phyloP scores from a whole-genome alignment of 2,797 vertebrate genomes.

The Balearica regulorum region DNA sequence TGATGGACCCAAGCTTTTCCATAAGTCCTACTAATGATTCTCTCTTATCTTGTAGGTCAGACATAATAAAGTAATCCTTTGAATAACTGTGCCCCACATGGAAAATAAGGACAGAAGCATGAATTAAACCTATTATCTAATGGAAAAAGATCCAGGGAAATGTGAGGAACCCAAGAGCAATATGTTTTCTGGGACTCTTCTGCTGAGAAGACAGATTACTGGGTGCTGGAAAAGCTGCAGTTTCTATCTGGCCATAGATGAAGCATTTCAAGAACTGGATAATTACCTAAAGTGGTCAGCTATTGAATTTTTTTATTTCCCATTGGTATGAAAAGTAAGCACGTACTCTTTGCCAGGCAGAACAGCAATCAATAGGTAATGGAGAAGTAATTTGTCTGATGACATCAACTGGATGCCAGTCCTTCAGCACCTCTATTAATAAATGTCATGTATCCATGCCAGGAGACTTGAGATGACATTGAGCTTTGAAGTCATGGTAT shows the following conservation, averaged over 20 bases:
- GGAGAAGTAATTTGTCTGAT: conserved; percentile 36
- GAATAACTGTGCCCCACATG: not conserved
- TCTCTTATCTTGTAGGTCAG: not conserved
- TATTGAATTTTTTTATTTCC: conserved; percentile 23
- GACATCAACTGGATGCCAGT: conserved; percentile 30
- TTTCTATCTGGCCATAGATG: not conserved
- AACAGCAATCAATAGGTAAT: conserved; percentile 32
- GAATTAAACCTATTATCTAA: not conserved
- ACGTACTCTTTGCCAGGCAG: not conserved
- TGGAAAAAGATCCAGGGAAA: not conserved
- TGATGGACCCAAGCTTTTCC: not conserved
- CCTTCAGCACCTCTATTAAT: conserved; percentile 39
- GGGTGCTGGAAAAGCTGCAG: not conserved
- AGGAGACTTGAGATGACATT: conserved; percentile 19
- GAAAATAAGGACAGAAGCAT: not conserved
- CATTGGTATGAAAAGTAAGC: not conserved
- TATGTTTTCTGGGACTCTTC: not conserved
- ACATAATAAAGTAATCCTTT: not conserved
- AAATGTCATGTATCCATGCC: not conserved
- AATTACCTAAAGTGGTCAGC: not conserved
- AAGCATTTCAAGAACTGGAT: not conserved
- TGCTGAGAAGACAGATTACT: not conserved
- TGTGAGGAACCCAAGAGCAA: not conserved
- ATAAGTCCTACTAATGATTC: not conserved
- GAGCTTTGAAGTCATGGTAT: conserved; percentile 14